A percentile compares a stretch with the other conserved stretches of the same genome.
These are phyloP conservation scores for Corbicula japonica DNA, from an alignment of 2,888 invertebrate species.

Conservation along the genomic window DNA sequence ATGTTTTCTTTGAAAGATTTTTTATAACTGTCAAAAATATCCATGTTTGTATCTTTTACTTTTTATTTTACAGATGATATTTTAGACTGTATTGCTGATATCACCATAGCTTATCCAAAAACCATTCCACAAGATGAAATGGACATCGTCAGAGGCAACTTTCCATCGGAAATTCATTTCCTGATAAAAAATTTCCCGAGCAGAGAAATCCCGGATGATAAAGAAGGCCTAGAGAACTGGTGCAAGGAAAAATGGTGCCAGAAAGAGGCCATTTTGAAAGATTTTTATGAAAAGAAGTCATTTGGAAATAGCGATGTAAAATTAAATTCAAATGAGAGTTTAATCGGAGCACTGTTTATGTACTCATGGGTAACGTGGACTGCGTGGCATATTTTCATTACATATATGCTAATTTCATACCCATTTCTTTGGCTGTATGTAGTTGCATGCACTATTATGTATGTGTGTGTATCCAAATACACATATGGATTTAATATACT, in stretches of 20 bases:
- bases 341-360: slow-evolving; percentile 48
- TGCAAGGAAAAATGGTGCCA: slow-evolving; percentile 47
- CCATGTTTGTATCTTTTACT: neutral
- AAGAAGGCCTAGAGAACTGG: slow-evolving; percentile 60
- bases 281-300: slow-evolving; percentile 61
- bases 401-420: slow-evolving; percentile 46
- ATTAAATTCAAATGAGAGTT: slow-evolving; percentile 45
- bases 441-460: slow-evolving; percentile 53
- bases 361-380: slow-evolving; percentile 59
- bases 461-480: slow-evolving; percentile 47
- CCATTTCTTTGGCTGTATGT: slow-evolving; percentile 61
- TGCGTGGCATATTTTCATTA: slow-evolving; percentile 35
- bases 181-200: slow-evolving; percentile 88
- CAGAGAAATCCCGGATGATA: slow-evolving; percentile 44
- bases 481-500: slow-evolving; percentile 55
- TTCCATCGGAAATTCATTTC: slow-evolving; percentile 93
- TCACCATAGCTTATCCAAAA: slow-evolving; percentile 94
- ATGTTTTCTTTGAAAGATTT: too few species aligned
- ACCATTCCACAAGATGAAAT: slow-evolving; percentile 92
- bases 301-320: slow-evolving; percentile 17
- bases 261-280: slow-evolving; percentile 49
- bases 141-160: slow-evolving; percentile 90
- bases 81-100: slow-evolving; percentile 93
- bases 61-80: slow-evolving; percentile 87
- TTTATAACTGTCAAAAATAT: too few species aligned